Base-by-base conservation (phyloP, 2,797 vertebrate species). In the Anas bahamensis region DNA sequence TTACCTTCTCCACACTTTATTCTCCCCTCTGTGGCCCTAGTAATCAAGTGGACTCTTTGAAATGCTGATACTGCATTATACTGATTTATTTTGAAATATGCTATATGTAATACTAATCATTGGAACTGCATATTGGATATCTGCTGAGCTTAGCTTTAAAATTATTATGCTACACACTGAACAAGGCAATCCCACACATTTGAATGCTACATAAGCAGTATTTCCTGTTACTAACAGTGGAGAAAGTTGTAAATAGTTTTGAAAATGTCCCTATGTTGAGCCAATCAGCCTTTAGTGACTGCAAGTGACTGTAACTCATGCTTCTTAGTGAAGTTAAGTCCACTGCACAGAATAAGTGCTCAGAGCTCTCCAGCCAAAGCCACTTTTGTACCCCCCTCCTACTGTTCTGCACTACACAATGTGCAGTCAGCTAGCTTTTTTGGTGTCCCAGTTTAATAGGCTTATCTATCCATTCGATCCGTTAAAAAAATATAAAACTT, bases 61-160 rank as follows among this genome's bases (percentile, higher is more conserved):
- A 89, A 89, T 63, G 66, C 73, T 94, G 83, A 85, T 81, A 26
- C 23, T 86, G 69, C 61, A 60, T 72, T 76, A 61, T 13, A 71
- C 23, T 14, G 16, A 85, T 90, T 86, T 87, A 74, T 85, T 77
- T 70, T 55, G 21, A 66, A 92, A 64, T 33, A 50, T 26, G 44
- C 21, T 79, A 33, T 13, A 71, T 23, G 64, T 35, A 69, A 88
- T 15, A 73, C 14, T 66, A 68, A 89, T 60, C 50, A 82, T 6
- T 69, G 41, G 35, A 64, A 89, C 23, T 17, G 19, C n/a, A 64
- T 66, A 71, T 21, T 74, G 42, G 57, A 66, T 70, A 83, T 77
- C 68, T 83, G 33, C 48, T 74, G 75, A 91, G 61, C 31, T 74
- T 60, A 77, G 41, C 41, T 57, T 70, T 69, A 69, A 85, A 81